Conservation (phyloP, 1,140 invertebrate genomes). For the Brachystomella parvula region DNA sequence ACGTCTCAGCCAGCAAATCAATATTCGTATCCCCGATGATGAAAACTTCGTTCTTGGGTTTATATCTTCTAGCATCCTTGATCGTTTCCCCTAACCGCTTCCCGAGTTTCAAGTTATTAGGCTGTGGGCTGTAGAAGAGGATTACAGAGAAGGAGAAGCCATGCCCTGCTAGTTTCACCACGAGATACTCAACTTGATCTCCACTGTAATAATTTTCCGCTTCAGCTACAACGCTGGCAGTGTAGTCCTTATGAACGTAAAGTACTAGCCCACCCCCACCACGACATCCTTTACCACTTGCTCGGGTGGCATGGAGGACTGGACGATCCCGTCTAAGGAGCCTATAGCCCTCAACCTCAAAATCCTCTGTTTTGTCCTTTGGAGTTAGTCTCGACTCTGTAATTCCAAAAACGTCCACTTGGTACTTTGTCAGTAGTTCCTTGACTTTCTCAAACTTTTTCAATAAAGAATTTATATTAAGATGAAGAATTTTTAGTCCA, state of each 20-base stretch:
- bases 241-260: slow-evolving; percentile 2
- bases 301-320: not conserved
- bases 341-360: not conserved
- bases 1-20: not conserved
- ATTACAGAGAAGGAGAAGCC: not conserved
- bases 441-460: not conserved
- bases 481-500: not conserved
- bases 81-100: not conserved
- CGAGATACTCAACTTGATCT: not conserved
- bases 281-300: no score
- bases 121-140: not conserved
- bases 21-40: not conserved
- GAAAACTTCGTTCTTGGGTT: not conserved
- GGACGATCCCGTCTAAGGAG: not conserved
- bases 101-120: not conserved
- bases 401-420: not conserved
- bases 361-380: not conserved
- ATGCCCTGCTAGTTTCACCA: not conserved
- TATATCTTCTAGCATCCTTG: not conserved
- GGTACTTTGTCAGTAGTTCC: not conserved
- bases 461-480: slow-evolving; percentile 17
- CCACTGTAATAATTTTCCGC: not conserved
- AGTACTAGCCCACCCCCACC: not conserved
- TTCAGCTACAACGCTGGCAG: not conserved
- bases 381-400: not conserved